Evolutionary conservation across 2,797 vertebrate species (phyloP).

Genomic region (Dendrocincla tyrannina): DNA sequence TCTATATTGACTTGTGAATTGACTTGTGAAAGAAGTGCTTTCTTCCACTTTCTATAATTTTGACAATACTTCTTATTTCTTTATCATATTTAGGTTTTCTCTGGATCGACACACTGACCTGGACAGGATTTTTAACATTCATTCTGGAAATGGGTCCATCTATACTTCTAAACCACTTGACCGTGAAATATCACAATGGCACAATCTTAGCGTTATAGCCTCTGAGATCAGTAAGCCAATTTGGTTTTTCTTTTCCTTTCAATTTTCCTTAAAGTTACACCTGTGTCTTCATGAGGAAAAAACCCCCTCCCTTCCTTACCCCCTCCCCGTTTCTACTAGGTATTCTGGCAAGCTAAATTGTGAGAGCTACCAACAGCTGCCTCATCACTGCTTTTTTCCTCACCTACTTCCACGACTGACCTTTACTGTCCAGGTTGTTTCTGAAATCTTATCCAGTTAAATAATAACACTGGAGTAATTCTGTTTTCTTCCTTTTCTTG

Average conservation of each 20-base stretch:
- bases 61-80: not conserved
- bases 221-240: conserved; percentile 88
- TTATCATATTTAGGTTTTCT: conserved; percentile 82
- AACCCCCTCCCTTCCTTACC: not conserved
- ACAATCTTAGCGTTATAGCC: conserved; percentile 92
- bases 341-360: not conserved
- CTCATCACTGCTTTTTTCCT: not conserved
- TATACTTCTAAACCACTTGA: conserved; percentile 89
- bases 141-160: conserved; percentile 91
- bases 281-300: not conserved
- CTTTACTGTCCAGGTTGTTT: not conserved
- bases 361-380: not conserved
- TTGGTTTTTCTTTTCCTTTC: not conserved
- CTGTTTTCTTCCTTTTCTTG: not conserved
- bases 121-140: conserved; percentile 92
- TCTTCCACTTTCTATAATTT: not conserved
- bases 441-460: not conserved
- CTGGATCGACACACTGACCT: conserved; percentile 94
- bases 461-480: not conserved
- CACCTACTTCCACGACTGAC: not conserved
- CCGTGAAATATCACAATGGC: conserved; percentile 90
- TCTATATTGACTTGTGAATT: not conserved
- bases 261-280: not conserved
- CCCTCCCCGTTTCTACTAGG: not conserved
- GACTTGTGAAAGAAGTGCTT: not conserved